Evolutionary conservation across 2,888 invertebrate genomes (phyloP).

Genomic region (Lasioglossum pauxillum): DNA sequence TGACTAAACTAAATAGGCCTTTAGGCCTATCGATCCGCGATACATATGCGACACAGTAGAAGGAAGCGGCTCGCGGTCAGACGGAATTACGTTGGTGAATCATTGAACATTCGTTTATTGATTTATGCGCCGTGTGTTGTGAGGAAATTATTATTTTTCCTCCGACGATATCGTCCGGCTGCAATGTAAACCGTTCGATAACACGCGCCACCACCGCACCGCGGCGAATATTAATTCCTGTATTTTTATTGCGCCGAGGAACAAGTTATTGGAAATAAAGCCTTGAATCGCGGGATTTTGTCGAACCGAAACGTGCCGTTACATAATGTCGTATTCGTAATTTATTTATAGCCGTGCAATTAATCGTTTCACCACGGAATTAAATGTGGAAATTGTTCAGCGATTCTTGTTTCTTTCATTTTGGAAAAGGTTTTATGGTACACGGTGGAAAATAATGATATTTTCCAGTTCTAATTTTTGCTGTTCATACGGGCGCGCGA

Average conservation of each 20-base stretch:
- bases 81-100: conserved; percentile 10
- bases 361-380: background rate
- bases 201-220: background rate
- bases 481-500: background rate
- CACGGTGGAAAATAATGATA: background rate
- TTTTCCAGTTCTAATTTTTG: background rate
- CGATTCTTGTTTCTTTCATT: background rate
- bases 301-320: background rate
- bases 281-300: background rate
- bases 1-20: too few species aligned
- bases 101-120: conserved; percentile 16
- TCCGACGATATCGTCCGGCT: background rate
- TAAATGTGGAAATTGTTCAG: background rate
- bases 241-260: background rate
- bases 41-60: conserved; percentile 27
- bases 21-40: conserved; percentile 29
- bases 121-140: background rate
- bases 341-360: background rate
- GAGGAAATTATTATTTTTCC: conserved; percentile 15
- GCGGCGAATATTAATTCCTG: background rate
- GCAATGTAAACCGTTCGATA: background rate
- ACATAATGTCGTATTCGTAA: background rate
- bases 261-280: background rate
- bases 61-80: conserved; percentile 23
- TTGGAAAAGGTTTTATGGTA: background rate